phyloP scores from a whole-genome alignment of 2,113 vertebrate genomes.

The Suncus etruscus region DNA sequence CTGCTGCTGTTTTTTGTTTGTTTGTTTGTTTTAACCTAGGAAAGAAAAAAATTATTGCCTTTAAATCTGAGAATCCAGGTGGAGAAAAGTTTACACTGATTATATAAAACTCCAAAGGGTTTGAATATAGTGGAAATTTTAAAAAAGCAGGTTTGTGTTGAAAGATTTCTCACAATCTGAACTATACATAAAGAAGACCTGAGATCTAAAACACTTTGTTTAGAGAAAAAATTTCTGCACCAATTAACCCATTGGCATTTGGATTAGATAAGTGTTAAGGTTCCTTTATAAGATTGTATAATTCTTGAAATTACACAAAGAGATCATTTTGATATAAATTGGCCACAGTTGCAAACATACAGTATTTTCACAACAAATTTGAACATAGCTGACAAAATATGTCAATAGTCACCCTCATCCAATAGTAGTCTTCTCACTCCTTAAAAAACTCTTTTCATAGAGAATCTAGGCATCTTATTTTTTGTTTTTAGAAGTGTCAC shows the following conservation, averaged over 20 bases:
- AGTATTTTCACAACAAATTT: not conserved
- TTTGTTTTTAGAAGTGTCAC: no score
- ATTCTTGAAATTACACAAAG: not conserved
- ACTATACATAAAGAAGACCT: slow-evolving; percentile 42
- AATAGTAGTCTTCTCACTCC: not conserved
- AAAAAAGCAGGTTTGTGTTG: slow-evolving; percentile 52
- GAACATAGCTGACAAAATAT: not conserved
- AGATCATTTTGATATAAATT: not conserved
- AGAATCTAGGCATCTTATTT: no score
- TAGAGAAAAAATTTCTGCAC: slow-evolving; percentile 59
- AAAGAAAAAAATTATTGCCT: slow-evolving; percentile 55
- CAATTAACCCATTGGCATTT: slow-evolving; percentile 40
- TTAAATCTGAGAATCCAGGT: slow-evolving; percentile 65
- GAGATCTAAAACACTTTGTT: not conserved
- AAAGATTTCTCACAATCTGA: slow-evolving; percentile 65
- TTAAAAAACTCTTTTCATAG: no score
- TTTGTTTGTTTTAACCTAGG: slow-evolving; percentile 48
- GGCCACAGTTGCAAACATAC: no score
- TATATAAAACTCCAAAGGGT: slow-evolving; percentile 51
- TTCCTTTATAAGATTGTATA: slow-evolving; percentile 7
- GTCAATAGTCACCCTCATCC: not conserved
- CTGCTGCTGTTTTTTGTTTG: no score
- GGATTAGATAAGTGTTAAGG: slow-evolving; percentile 25
- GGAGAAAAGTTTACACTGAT: slow-evolving; percentile 56
- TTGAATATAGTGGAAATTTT: slow-evolving; percentile 19